phyloP scores from a whole-genome alignment of 1,140 invertebrate species.

The Drosophila prosaltans region DNA sequence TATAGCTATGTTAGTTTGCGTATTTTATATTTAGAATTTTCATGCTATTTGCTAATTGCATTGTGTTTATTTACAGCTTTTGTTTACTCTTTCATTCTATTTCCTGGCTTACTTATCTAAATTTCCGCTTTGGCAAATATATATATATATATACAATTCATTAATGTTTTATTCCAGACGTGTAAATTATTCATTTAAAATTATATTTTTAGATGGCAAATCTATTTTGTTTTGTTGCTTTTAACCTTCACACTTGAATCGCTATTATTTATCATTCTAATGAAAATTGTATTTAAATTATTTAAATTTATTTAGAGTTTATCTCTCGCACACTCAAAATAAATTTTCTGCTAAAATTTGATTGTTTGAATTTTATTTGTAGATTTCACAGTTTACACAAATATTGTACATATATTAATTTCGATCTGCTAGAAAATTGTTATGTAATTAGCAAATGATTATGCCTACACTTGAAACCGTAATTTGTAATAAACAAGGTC shows the following conservation, averaged over 20 bases:
- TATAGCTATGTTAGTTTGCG: no score
- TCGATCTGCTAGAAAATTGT: constrained; percentile 39
- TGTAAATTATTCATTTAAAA: background rate
- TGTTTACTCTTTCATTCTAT: background rate
- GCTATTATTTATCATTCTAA: constrained; percentile 22
- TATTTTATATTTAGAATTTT: no score
- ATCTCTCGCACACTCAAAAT: constrained; percentile 31
- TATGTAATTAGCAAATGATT: constrained; percentile 70
- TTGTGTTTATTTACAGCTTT: background rate
- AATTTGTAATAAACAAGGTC: constrained; percentile 52
- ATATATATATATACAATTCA: background rate
- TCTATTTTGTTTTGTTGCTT: constrained; percentile 3
- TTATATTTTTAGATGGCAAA: constrained; percentile 28
- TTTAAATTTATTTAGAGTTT: constrained; percentile 33
- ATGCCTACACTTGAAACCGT: constrained; percentile 37
- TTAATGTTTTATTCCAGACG: background rate
- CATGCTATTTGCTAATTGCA: background rate
- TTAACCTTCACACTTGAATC: constrained; percentile 30
- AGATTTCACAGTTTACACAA: background rate
- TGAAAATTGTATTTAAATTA: constrained; percentile 32
- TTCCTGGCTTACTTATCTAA: background rate
- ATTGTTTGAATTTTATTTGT: constrained; percentile 27
- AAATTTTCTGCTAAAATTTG: constrained; percentile 24
- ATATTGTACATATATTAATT: background rate
- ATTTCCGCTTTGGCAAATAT: background rate